Evolutionary conservation across 2,113 vertebrate species (phyloP).

Genomic region (Prochilodus magdalenae): DNA sequence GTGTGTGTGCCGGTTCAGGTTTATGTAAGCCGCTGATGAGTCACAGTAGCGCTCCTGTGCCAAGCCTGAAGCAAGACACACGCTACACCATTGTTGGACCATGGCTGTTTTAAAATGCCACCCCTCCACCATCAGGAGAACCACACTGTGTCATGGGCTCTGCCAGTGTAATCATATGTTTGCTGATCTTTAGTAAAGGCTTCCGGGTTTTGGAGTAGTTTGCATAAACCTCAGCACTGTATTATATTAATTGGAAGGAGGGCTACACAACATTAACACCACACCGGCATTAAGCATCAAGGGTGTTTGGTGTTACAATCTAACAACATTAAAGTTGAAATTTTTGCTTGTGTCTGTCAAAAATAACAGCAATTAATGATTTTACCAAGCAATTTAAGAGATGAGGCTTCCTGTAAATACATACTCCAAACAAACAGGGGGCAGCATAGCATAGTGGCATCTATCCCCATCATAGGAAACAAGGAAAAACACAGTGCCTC

Average conservation of each 20-base stretch:
- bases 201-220: not conserved
- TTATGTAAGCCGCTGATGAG: constrained; percentile 45
- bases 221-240: not conserved
- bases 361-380: too few relatives aligned
- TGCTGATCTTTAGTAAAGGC: constrained; percentile 1
- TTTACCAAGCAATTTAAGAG: too few relatives aligned
- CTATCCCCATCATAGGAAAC: too few relatives aligned
- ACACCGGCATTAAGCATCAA: not conserved
- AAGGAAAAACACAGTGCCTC: too few relatives aligned
- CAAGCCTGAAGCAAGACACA: constrained; percentile 25
- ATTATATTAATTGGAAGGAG: not conserved
- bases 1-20: constrained; percentile 18
- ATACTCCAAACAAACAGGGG: too few relatives aligned
- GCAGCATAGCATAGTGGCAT: too few relatives aligned
- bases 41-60: constrained; percentile 32
- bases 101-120: not conserved
- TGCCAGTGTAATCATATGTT: not conserved
- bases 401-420: too few relatives aligned
- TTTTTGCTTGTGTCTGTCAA: too few relatives aligned
- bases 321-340: too few relatives aligned
- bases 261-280: not conserved
- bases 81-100: not conserved
- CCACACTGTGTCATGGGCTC: not conserved
- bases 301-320: too few relatives aligned
- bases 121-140: not conserved